Percentiles rank a stretch among this genome's conserved stretches.
Evolutionary conservation across 2,888 invertebrate genomes (phyloP).

Genomic region (Orchesellides sinensis): DNA sequence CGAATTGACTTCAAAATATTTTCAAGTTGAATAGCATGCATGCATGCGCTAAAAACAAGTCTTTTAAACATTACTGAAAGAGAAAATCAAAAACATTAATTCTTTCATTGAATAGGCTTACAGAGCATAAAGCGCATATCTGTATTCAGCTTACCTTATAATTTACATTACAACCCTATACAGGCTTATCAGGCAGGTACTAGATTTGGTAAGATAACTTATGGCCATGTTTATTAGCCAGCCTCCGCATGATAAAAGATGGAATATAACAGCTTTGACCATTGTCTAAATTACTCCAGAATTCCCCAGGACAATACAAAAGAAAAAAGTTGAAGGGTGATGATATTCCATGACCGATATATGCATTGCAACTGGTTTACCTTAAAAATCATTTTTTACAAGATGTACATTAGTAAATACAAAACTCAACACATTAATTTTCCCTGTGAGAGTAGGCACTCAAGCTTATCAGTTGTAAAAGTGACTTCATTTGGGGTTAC

Average conservation of each 20-base stretch:
- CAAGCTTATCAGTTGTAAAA: neutral
- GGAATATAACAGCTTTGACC: neutral
- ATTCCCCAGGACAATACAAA: conserved; percentile 15
- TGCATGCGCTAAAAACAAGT: too few species aligned
- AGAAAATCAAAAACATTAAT: too few species aligned
- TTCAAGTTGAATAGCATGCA: too few species aligned
- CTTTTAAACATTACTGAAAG: too few species aligned
- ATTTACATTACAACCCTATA: too few species aligned
- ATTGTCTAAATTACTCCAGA: neutral
- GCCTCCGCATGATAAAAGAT: neutral
- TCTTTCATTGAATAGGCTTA: too few species aligned
- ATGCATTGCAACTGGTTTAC: neutral
- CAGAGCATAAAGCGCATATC: too few species aligned
- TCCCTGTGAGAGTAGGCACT: neutral
- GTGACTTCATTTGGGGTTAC: too few species aligned
- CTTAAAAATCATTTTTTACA: neutral
- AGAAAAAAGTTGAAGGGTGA: neutral
- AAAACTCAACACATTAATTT: neutral
- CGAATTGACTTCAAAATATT: too few species aligned
- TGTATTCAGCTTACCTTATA: too few species aligned
- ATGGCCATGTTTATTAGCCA: neutral
- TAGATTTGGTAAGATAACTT: conserved; percentile 3
- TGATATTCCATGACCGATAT: conserved; percentile 9
- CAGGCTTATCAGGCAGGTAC: conserved; percentile 3
- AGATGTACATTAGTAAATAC: neutral